Percentiles rank a stretch among this genome's conserved stretches.
Conservation (phyloP, 2,797 vertebrate species). For the Gymnothorax reevesii region DNA sequence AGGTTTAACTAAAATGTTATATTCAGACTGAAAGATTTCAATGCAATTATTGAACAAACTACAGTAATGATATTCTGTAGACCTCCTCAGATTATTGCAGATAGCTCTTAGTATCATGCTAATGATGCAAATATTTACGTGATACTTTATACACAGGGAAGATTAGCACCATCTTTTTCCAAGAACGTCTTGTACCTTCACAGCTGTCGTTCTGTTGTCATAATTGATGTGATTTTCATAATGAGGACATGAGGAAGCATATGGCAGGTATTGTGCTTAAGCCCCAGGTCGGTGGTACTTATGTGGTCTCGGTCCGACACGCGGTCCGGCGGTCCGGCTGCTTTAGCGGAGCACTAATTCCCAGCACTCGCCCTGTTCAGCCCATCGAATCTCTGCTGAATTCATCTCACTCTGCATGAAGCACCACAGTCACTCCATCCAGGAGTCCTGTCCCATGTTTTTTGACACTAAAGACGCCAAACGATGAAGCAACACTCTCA, state of each 20-base stretch:
- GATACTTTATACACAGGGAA: neutral
- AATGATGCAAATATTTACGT: neutral
- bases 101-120: neutral
- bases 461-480: too few species aligned
- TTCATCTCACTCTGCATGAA: neutral
- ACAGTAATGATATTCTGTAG: neutral
- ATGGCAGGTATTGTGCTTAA: neutral
- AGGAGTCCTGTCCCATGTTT: too few species aligned
- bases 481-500: too few species aligned
- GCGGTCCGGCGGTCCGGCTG: too few species aligned
- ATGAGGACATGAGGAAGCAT: slow-evolving; percentile 14
- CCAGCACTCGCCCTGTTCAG: neutral
- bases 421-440: too few species aligned
- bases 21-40: neutral
- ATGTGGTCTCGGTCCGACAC: neutral
- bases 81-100: neutral
- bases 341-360: neutral
- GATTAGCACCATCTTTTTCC: neutral
- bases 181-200: neutral
- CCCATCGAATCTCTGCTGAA: neutral
- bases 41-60: too few species aligned
- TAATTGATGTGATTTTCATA: slow-evolving; percentile 8
- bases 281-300: slow-evolving; percentile 11
- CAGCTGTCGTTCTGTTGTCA: neutral
- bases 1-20: neutral